phyloP scores from a whole-genome alignment of 1,140 invertebrate species.

The Dinoponera quadriceps region DNA sequence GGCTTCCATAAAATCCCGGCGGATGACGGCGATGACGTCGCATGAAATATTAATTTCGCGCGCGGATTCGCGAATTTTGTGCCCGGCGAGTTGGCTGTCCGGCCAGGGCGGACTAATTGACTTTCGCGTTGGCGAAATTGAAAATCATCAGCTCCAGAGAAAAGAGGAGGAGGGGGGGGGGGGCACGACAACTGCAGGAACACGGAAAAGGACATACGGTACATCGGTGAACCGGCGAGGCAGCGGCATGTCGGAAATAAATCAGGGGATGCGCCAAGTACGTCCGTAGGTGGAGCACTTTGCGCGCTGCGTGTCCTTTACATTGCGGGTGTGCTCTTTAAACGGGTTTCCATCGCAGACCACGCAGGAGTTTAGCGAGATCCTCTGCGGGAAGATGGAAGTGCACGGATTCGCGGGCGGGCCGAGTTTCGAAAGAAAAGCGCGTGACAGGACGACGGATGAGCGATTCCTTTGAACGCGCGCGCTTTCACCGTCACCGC shows the following conservation, averaged over 20 bases:
- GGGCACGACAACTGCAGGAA: too few relatives aligned
- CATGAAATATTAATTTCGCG: conserved; percentile 55
- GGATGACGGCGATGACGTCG: conserved; percentile 40
- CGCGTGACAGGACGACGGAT: conserved; percentile 1
- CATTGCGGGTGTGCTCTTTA: background rate
- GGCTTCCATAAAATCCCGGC: conserved; percentile 40
- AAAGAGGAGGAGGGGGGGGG: background rate
- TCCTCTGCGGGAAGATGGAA: conserved; percentile 55
- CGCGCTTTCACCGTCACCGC: background rate
- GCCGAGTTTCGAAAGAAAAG: conserved; percentile 25
- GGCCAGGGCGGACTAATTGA: conserved; percentile 47
- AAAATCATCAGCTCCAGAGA: background rate
- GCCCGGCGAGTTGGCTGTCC: background rate
- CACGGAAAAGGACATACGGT: too few relatives aligned
- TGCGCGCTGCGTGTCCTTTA: too few relatives aligned
- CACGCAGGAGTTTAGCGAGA: conserved; percentile 19
- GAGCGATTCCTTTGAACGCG: background rate
- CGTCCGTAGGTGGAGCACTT: too few relatives aligned
- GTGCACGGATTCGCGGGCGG: conserved; percentile 12
- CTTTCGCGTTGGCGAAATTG: background rate
- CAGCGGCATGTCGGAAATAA: too few relatives aligned
- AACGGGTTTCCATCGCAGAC: conserved; percentile 34
- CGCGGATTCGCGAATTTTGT: conserved; percentile 46
- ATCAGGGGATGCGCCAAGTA: too few relatives aligned
- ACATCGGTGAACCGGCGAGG: too few relatives aligned